Base-by-base conservation (phyloP, 2,797 vertebrate species). In the Enteromius mattozi region DNA sequence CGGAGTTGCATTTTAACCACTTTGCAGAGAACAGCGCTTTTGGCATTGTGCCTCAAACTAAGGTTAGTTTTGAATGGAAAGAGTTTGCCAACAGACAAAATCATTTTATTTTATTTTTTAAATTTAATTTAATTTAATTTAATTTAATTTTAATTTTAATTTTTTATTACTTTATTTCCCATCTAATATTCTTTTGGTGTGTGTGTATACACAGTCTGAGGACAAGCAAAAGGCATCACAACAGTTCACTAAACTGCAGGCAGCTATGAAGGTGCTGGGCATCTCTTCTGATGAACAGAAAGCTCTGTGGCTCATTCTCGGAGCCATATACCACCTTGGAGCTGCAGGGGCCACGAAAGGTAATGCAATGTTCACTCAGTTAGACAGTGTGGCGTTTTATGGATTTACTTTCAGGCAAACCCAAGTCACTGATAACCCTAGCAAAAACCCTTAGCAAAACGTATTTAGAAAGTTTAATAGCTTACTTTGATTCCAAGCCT, bases 341-440 rank as follows among this genome's bases (percentile, higher is more conserved):
- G 97, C 98, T 0, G 98, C 98, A 0, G 98, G 98, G 9, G 98
- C 98, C 81, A 99, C 97, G 1, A 99, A 98, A 98, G 98, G 98
- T 99, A 96, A 91, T 45, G 42, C 16, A 37, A 30, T 0, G 1
- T 17, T 59, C 0, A 9, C 24, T 19, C 24, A 40, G 3, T 37
- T 35, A 63, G 7, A 21, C 10, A 30, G 6, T 24, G 1, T 68
- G 37, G 13, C 30, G 33, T 45, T 37, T 84, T 70, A 70, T 40
- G 14, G 7, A 80, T 54, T 56, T 42, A 19, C 51, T 71, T 80
- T 68, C 35, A 8, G 13, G 12, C 61, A 35, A 76, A 76, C 49
- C 19, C 33, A 77, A 61, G 35, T 24, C 54, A 69, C 30, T 7
- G 14, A 24, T 27, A n/a, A 65, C 30, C 27, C 24, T 27, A 51